Evolutionary conservation across 2,797 vertebrate genomes (phyloP), one percentile per base, ranked within the genome.

Genomic region (Balearica regulorum): DNA sequence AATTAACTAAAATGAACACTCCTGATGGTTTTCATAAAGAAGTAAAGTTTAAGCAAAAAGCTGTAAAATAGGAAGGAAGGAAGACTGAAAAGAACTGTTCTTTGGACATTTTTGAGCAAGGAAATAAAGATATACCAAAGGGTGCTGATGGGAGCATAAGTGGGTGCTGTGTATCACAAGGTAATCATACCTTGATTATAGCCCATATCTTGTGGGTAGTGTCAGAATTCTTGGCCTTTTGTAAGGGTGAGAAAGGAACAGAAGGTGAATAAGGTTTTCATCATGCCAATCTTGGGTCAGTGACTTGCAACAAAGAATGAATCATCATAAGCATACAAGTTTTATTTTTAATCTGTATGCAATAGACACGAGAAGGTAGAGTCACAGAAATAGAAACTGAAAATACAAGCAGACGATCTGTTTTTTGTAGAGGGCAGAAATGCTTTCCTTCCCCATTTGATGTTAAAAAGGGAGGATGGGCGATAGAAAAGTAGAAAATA

Each of bases 281-380:
- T 57, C 1, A 1, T 73, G 37, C 14, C 31, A 31, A 0, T 60
- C 29, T 41, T 84, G 20, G 7, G 11, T 62, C 39, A 49, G 16
- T 87, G 66, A 51, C 35, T 73, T 70, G 29, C 2, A 9, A 35
- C 58, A 68, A 60, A 41, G 61, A 55, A 60, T 41, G 4, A 61
- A 28, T 73, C 12, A 2, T 72, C 25, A 70, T 28, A 57, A 78
- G 43, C 3, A 5, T 33, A 10, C 3, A 9, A 41, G n/a, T 49
- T 77, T 48, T 57, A 16, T 9, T 95, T 76, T 61, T 72, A 31
- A 61, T 87, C 33, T 71, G 15, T 62, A 6, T 60, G 19, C 17
- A 41, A 4, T 61, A 31, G 33, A 4, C 3, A 43, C 69, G 33
- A 49, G 19, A 72, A 93, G 20, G 9, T 22, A n/a, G 35, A 54